Percentiles rank a stretch among this genome's conserved stretches.
Conservation (phyloP, 1,140 invertebrate species). For the Brachionus rotundiformis region DNA sequence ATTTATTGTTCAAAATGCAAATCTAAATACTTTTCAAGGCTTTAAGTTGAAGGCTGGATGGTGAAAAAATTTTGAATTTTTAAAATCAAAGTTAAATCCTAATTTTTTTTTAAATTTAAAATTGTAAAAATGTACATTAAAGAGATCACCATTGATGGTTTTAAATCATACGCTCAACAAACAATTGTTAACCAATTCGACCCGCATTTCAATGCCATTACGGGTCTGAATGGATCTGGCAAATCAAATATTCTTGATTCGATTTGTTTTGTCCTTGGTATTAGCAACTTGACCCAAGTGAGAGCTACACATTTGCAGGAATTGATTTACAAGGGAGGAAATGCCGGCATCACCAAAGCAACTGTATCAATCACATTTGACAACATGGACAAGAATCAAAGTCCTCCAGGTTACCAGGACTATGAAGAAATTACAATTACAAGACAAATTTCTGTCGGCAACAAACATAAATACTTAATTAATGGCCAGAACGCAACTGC, state of each 20-base stretch:
- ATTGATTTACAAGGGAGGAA: constrained; percentile 94
- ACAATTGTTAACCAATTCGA: constrained; percentile 93
- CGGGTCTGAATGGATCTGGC: constrained; percentile 93
- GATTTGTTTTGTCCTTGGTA: constrained; percentile 95
- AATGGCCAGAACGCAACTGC: constrained; percentile 88
- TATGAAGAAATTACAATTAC: constrained; percentile 89
- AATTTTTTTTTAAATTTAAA: not conserved
- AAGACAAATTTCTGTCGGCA: constrained; percentile 71
- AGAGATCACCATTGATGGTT: constrained; percentile 89
- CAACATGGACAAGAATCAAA: constrained; percentile 78
- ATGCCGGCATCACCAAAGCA: constrained; percentile 91
- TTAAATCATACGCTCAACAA: constrained; percentile 93
- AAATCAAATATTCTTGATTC: constrained; percentile 98
- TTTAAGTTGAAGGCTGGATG: not conserved
- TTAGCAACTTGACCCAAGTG: constrained; percentile 87
- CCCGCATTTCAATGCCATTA: constrained; percentile 94
- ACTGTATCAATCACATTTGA: constrained; percentile 95
- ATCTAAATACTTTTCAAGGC: not conserved
- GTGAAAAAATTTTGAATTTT: not conserved
- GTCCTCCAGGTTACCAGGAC: constrained; percentile 88
- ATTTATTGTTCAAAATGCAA: not conserved
- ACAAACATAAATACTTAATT: constrained; percentile 85
- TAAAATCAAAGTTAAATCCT: not conserved
- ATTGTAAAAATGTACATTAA: constrained; percentile 81
- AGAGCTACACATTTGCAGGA: constrained; percentile 85